Conservation (phyloP, 1,140 invertebrate genomes). For the Mesaphorura yosii region DNA sequence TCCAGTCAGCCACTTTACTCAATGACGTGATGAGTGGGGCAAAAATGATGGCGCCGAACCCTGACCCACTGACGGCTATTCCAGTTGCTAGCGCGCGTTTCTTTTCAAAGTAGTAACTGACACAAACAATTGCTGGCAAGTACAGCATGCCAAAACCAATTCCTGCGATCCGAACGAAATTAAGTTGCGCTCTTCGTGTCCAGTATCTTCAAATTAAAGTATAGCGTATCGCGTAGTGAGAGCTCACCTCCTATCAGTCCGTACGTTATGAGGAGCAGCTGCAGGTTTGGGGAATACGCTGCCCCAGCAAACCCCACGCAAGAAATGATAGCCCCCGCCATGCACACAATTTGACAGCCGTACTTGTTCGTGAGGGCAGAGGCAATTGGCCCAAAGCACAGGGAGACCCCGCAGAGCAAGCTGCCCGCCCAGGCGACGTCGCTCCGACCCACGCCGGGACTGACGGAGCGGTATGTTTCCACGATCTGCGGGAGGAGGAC, state of each 20-base stretch:
- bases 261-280: neutral
- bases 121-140: conserved; percentile 44
- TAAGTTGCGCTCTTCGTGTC: conserved; percentile 39
- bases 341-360: no score
- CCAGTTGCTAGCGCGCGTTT: conserved; percentile 49
- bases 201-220: conserved; percentile 40
- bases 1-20: neutral
- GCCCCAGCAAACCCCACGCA: neutral
- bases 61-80: conserved; percentile 45
- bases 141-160: conserved; percentile 41
- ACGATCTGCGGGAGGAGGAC: conserved; percentile 41
- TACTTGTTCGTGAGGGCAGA: no score
- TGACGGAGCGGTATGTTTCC: conserved; percentile 37
- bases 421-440: conserved; percentile 42
- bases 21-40: neutral
- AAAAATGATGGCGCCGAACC: conserved; percentile 8
- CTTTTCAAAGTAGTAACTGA: conserved; percentile 52
- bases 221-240: conserved; percentile 43
- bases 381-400: neutral
- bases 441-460: no score
- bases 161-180: conserved; percentile 41
- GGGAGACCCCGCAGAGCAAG: neutral
- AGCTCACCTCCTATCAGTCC: conserved; percentile 40
- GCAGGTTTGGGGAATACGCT: neutral
- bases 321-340: no score